Evolutionary conservation across 2,888 invertebrate genomes (phyloP).

Genomic region (Listrodromus nycthemerus): DNA sequence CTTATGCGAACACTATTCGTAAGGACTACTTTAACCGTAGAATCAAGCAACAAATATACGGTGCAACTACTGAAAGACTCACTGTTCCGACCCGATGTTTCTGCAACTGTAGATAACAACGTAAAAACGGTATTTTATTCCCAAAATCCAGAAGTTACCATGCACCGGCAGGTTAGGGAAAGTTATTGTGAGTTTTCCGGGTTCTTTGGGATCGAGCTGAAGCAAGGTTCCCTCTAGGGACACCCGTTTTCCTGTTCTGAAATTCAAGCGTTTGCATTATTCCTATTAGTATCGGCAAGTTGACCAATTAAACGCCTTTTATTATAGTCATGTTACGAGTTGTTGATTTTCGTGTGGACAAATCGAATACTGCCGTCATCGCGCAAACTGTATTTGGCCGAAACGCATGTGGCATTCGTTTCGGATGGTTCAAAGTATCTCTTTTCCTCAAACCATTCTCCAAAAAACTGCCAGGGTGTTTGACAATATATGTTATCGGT

Average conservation of each 20-base stretch:
- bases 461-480: conserved; percentile 87
- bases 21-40: too few relatives aligned
- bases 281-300: not conserved
- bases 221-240: conserved; percentile 87
- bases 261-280: conserved; percentile 57
- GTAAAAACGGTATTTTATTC: conserved; percentile 87
- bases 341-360: conserved; percentile 84
- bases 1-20: too few relatives aligned
- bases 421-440: conserved; percentile 92
- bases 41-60: not conserved
- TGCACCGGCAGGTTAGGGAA: conserved; percentile 88
- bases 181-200: conserved; percentile 87
- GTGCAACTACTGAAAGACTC: not conserved
- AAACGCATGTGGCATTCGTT: conserved; percentile 90
- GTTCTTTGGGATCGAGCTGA: conserved; percentile 84
- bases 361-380: conserved; percentile 84
- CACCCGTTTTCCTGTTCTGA: conserved; percentile 86
- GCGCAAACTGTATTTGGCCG: conserved; percentile 82
- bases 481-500: not conserved
- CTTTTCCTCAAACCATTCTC: conserved; percentile 91
- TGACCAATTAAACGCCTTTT: not conserved
- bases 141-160: conserved; percentile 88
- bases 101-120: conserved; percentile 88
- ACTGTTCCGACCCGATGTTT: conserved; percentile 80
- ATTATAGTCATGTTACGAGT: conserved; percentile 81